Base-by-base conservation (phyloP, 2,797 vertebrate genomes). In the Crenichthys baileyi region DNA sequence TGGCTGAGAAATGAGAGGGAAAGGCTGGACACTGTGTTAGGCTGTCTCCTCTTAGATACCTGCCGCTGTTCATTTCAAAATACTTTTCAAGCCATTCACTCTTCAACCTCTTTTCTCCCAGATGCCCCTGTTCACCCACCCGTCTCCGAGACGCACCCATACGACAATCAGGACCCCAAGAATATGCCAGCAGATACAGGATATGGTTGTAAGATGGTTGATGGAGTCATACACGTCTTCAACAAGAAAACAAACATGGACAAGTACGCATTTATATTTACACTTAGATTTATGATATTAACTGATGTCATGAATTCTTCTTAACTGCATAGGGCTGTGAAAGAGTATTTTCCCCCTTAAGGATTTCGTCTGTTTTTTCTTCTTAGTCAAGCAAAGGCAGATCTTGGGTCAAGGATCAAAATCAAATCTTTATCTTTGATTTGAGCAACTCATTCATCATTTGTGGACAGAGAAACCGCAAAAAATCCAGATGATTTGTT, bases 111-210 rank as follows among this genome's bases (percentile, higher is more conserved):
- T 5, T 77, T 70, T 76, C 77, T 50, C 48, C 80, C 77, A 98
- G 98, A 98, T 79, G 96, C 96, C 56, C 96, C 96, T 0, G 96
- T 99, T 68, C 97, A 98, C 82, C 97, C 97, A 1, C 97, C 97
- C 0, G 97, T 96, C 0, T 96, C 97, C 0, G 92, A 96, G 60
- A 96, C 96, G 26, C 97, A 99, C 85, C 98, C 97, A 0, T 99
- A 98, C 0, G 97, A 98, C 87, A 94, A 84, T 73, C 97, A 95
- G 79, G 96, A 98, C 78, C 96, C 95, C 6, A 94, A 89, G 70
- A 94, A 92, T 36, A 96, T 98, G 97, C 98, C 98, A 0, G 83
- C 85, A 0, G 97, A 99, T 79, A 90, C 96, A 65, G 97, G 96
- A 83, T 97, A 97, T 0, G 96, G 95, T 31, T 96, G 97, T 88